Conservation (phyloP, 2,113 vertebrate species). For the Amblyopsis rosae region DNA sequence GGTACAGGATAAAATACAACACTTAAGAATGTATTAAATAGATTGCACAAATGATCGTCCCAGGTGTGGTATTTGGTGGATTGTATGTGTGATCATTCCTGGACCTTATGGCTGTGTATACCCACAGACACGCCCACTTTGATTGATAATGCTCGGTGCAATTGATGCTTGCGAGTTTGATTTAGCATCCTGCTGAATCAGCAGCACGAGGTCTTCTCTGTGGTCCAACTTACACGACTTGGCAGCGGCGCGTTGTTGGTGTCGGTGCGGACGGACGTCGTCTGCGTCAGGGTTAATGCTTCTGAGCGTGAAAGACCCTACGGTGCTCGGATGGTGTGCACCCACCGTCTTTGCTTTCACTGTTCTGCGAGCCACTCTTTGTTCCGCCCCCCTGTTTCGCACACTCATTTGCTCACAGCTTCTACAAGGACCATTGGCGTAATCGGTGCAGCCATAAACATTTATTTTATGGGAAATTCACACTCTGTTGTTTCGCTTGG, state of each 20-base stretch:
- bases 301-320: conserved; percentile 47
- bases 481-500: conserved; percentile 30
- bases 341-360: conserved; percentile 55
- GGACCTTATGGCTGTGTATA: conserved; percentile 50
- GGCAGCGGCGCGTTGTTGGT: neutral
- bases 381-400: neutral
- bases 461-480: conserved; percentile 28
- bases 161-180: conserved; percentile 73
- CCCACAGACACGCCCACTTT: conserved; percentile 45
- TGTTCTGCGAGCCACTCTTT: conserved; percentile 31
- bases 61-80: conserved; percentile 68
- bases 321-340: conserved; percentile 50
- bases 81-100: conserved; percentile 62
- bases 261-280: conserved; percentile 26
- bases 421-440: conserved; percentile 21
- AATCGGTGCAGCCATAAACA: conserved; percentile 24
- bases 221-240: conserved; percentile 8
- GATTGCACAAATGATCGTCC: conserved; percentile 33
- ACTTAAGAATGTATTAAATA: no score
- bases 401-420: conserved; percentile 37
- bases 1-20: no score
- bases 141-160: conserved; percentile 71
- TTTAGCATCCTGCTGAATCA: conserved; percentile 75
- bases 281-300: conserved; percentile 37
- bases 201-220: conserved; percentile 38